A percentile compares a stretch with the other conserved stretches of the same genome.
These are phyloP conservation scores for Apodemia zela DNA, from an alignment of 2,888 invertebrate genomes.

Conservation along the genomic window DNA sequence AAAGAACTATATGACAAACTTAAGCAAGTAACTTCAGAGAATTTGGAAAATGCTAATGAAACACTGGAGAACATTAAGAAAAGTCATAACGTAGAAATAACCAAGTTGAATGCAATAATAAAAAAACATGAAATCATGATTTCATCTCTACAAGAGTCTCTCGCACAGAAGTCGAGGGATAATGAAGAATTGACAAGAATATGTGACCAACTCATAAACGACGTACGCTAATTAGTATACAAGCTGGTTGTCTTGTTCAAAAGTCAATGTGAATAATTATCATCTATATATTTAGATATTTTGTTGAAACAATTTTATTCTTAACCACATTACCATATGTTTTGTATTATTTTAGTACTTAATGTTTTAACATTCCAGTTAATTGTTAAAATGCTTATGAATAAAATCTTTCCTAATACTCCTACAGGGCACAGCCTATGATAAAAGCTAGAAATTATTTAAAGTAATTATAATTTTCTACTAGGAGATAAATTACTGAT, in stretches of 20 bases:
- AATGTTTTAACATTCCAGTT: neutral
- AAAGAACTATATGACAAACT: slow-evolving; percentile 91
- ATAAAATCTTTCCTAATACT: neutral
- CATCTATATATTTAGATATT: neutral
- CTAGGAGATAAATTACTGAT: neutral
- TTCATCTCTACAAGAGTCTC: slow-evolving; percentile 88
- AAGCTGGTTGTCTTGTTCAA: slow-evolving; percentile 7
- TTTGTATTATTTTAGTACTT: neutral
- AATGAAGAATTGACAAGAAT: slow-evolving; percentile 93
- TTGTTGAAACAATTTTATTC: neutral
- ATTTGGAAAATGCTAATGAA: slow-evolving; percentile 86
- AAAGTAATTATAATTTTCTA: neutral
- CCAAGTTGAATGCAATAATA: slow-evolving; percentile 90
- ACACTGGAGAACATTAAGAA: slow-evolving; percentile 88
- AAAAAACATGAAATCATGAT: slow-evolving; percentile 93
- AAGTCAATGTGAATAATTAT: neutral
- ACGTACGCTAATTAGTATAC: slow-evolving; percentile 48
- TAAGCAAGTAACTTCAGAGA: slow-evolving; percentile 91
- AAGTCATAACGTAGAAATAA: slow-evolving; percentile 87
- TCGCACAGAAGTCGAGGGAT: slow-evolving; percentile 93
- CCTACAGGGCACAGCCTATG: neutral
- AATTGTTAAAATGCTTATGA: neutral
- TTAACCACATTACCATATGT: neutral
- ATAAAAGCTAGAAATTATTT: neutral
- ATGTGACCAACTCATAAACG: slow-evolving; percentile 93